Base-by-base conservation (phyloP, 2,113 vertebrate genomes). In the Otus sunia region DNA sequence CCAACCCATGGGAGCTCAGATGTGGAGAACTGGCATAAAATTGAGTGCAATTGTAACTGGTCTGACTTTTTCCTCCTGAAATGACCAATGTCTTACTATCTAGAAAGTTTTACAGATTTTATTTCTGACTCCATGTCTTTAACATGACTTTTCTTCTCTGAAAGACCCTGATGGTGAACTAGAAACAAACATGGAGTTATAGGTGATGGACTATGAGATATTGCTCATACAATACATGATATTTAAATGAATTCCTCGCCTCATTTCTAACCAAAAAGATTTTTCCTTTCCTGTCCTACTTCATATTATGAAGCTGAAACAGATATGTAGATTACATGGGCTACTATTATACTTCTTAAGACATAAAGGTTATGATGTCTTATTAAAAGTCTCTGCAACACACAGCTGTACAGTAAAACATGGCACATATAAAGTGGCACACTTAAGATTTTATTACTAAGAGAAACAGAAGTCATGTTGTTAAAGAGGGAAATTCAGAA, bases 381-480 rank as follows among this genome's bases (percentile, higher is more conserved):
- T 79, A 60, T 93, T 86, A 86, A 88, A 96, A 77, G 25, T 52
- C 41, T 64, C 45, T 43, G 6, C 86, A 34, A 27, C 39, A 53
- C 59, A 71, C 39, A 89, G 55, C 43, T 86, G 45, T 89, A 62
- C 30, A 86, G 18, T 89, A 86, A 95, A 96, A 86, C 41, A 83
- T 12, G 43, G 11, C 34, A 88, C 36, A 60, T 53, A 68, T 62
- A 80, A 94, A 95, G 74, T n/a, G 58, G 20, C 10, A 64, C 39
- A 58, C n/a, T 88, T 69, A 68, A 64, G 36, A 45, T 96, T 97
- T 95, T 82, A 83, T 94, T 92, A 53, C 62, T 68, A 26, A 10
- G 20, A 34, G 50, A 15, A 95, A 83, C 37, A 91, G 43, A 91
- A 90, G 80, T 86, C 43, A 58, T 63, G 64, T 71, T 94, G 82